Conservation (phyloP, 1,140 invertebrate genomes). For the Lycorma delicatula region DNA sequence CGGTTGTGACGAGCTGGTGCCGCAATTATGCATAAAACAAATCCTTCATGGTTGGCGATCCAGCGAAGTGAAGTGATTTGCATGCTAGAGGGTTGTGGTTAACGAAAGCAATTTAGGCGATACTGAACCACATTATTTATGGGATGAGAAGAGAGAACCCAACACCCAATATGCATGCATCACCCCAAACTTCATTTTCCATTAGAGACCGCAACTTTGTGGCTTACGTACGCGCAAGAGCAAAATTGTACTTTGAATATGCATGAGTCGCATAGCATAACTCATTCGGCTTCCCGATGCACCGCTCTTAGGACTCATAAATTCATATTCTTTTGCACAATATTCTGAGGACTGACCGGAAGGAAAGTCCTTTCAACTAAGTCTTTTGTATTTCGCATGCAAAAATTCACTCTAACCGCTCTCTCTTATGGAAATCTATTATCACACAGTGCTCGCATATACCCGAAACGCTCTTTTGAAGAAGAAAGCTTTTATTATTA, state of each 20-base stretch:
- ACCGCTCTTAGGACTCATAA: neutral
- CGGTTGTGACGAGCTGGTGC: too few species aligned
- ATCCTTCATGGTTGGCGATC: too few species aligned
- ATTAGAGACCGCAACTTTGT: slow-evolving; percentile 3
- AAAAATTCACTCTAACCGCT: too few species aligned
- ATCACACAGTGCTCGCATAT: too few species aligned
- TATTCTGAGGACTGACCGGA: neutral
- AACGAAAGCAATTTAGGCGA: slow-evolving; percentile 2
- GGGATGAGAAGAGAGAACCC: neutral
- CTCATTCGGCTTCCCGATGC: neutral
- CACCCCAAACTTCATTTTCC: slow-evolving; percentile 4
- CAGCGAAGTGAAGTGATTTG: neutral
- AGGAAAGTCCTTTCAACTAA: too few species aligned
- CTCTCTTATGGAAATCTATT: too few species aligned
- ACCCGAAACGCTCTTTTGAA: too few species aligned
- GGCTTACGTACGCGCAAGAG: neutral
- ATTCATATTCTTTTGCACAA: slow-evolving; percentile 4
- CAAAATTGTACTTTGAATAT: neutral
- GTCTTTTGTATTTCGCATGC: too few species aligned
- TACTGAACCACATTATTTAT: slow-evolving; percentile 5
- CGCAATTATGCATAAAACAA: too few species aligned
- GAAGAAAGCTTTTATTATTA: too few species aligned
- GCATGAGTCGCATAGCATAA: slow-evolving; percentile 1
- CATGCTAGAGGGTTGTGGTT: neutral
- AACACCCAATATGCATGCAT: slow-evolving; percentile 4